Evolutionary conservation across 2,113 vertebrate species (phyloP).

Genomic region (Muntiacus muntjak): DNA sequence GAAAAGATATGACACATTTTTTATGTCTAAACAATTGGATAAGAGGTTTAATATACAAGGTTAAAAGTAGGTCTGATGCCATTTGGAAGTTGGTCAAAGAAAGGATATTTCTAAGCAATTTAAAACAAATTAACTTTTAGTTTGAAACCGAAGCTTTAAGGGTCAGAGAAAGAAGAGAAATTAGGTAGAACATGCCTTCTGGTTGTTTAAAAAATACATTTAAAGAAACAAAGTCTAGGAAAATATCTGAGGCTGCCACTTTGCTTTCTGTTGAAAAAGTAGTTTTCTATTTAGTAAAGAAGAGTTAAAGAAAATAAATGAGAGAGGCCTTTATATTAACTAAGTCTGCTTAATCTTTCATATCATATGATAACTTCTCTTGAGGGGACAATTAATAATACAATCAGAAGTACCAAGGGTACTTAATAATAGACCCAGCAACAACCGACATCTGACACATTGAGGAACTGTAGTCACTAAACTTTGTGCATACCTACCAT

Average conservation of each 20-base stretch:
- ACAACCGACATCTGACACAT: background rate
- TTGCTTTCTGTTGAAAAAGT: background rate
- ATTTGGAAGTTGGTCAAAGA: background rate
- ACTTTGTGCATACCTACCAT: background rate
- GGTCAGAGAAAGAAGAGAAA: background rate
- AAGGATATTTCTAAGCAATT: background rate
- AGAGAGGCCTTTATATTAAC: background rate
- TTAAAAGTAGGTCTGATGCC: background rate
- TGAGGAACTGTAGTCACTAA: background rate
- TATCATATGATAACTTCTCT: background rate
- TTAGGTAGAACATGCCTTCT: background rate
- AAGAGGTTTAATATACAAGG: background rate
- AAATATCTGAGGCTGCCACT: background rate
- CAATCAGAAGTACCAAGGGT: background rate
- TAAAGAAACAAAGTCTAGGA: background rate
- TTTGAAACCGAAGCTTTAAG: background rate
- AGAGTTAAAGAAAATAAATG: background rate
- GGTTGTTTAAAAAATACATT: background rate
- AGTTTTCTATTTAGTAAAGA: background rate
- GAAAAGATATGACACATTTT: background rate
- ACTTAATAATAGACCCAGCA: background rate
- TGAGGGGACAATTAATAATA: background rate
- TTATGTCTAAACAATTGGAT: background rate
- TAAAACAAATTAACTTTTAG: background rate
- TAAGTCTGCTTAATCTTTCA: background rate